Evolutionary conservation across 2,888 invertebrate genomes (phyloP).

Genomic region (Periphyllus acericola): DNA sequence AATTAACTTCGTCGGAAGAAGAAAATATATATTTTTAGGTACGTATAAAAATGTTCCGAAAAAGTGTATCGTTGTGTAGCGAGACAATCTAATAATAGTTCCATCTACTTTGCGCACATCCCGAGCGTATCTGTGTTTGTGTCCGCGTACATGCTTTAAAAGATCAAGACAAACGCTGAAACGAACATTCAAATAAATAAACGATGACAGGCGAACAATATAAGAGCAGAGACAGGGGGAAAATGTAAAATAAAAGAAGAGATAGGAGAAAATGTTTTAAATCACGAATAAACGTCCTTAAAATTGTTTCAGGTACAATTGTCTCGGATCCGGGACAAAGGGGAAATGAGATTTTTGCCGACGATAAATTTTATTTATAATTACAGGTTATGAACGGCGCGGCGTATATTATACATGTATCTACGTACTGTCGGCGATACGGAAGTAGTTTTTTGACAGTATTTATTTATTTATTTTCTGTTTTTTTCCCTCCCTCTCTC

Average conservation of each 20-base stretch:
- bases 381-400: slow-evolving; percentile 23
- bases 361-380: slow-evolving; percentile 42
- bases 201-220: slow-evolving; percentile 35
- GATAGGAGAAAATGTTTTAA: slow-evolving; percentile 43
- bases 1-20: slow-evolving; percentile 21
- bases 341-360: slow-evolving; percentile 45
- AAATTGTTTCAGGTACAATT: slow-evolving; percentile 50
- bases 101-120: slow-evolving; percentile 33
- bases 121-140: slow-evolving; percentile 65
- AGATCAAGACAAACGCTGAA: slow-evolving; percentile 40
- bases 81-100: slow-evolving; percentile 49
- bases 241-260: slow-evolving; percentile 34
- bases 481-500: too few relatives aligned
- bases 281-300: slow-evolving; percentile 48
- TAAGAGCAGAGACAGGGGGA: slow-evolving; percentile 5
- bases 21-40: not conserved
- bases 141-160: slow-evolving; percentile 30
- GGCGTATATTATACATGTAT: too few relatives aligned
- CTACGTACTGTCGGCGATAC: not conserved
- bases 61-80: slow-evolving; percentile 1
- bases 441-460: not conserved
- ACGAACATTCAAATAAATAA: slow-evolving; percentile 56
- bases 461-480: not conserved
- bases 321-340: slow-evolving; percentile 31
- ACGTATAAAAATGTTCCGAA: not conserved